These are phyloP conservation scores for Ariopsis seemanni DNA, from an alignment of 2,113 vertebrate species.

Conservation along the genomic window DNA sequence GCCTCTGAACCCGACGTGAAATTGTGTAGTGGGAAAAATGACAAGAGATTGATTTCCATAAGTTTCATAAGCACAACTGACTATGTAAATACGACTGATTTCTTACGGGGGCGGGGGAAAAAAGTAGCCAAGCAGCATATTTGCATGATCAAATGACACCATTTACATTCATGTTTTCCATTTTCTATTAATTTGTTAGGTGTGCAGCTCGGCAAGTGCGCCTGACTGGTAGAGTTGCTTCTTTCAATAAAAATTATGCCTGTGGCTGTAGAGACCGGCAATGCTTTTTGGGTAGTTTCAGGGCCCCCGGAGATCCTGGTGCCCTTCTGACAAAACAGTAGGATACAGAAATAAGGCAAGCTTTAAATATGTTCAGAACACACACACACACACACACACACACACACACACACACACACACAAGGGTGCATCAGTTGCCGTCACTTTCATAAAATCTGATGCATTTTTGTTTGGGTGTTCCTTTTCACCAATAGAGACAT, in stretches of 20 bases:
- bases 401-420: not conserved
- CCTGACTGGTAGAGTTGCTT: constrained; percentile 47
- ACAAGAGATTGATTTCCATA: constrained; percentile 58
- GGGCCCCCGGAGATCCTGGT: not conserved
- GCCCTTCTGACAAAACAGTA: not conserved
- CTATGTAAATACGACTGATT: constrained; percentile 71
- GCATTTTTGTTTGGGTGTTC: no score
- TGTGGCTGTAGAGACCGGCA: not conserved
- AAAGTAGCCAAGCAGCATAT: constrained; percentile 62
- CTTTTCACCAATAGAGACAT: no score
- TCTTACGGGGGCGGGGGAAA: constrained; percentile 67
- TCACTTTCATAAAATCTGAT: no score
- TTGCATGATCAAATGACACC: constrained; percentile 74
- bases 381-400: not conserved
- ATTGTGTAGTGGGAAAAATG: constrained; percentile 1
- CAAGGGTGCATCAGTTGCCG: no score
- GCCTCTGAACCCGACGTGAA: not conserved
- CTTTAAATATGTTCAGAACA: not conserved
- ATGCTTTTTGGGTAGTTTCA: not conserved
- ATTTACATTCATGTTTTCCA: constrained; percentile 72
- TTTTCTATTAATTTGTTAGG: constrained; percentile 63
- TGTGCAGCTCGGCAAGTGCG: constrained; percentile 44
- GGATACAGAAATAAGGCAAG: not conserved
- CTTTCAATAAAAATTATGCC: constrained; percentile 15
- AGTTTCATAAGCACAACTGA: constrained; percentile 61